Conservation (phyloP, 2,113 vertebrate species). For the Herpetotheres cachinnans region DNA sequence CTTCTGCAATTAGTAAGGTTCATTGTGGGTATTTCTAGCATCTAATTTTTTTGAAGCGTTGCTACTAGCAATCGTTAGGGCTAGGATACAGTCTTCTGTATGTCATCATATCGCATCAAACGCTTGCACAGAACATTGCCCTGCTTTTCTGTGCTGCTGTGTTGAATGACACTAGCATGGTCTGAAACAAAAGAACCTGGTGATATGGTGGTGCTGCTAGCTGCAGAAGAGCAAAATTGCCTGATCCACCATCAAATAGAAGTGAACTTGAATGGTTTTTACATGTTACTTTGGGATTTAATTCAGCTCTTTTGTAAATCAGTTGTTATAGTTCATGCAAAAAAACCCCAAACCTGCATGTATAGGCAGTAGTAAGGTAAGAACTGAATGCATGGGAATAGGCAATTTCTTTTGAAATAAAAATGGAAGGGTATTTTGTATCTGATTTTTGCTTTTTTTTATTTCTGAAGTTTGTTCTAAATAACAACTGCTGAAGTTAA, state of each 20-base stretch:
- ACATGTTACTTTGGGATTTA: neutral
- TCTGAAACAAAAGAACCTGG: neutral
- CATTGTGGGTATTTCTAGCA: neutral
- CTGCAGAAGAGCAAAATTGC: neutral
- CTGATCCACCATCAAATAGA: neutral
- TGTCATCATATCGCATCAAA: neutral
- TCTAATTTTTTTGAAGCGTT: neutral
- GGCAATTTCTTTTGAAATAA: neutral
- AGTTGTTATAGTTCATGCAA: neutral
- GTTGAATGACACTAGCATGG: neutral
- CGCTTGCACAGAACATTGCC: neutral
- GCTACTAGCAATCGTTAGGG: neutral
- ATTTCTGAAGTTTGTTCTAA: neutral
- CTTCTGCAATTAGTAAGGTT: constrained; percentile 9
- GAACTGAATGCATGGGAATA: neutral
- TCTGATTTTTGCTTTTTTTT: constrained; percentile 2
- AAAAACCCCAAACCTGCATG: accelerated
- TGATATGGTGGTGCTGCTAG: neutral
- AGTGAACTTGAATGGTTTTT: neutral
- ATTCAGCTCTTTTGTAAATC: neutral
- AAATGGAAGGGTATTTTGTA: neutral
- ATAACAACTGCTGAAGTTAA: neutral
- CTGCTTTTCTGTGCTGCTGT: neutral
- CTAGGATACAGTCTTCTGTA: neutral
- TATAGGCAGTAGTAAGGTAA: neutral